Percentiles rank a stretch among this genome's conserved stretches.
Evolutionary conservation across 2,888 invertebrate species (phyloP).

Genomic region (Germaria angustata): DNA sequence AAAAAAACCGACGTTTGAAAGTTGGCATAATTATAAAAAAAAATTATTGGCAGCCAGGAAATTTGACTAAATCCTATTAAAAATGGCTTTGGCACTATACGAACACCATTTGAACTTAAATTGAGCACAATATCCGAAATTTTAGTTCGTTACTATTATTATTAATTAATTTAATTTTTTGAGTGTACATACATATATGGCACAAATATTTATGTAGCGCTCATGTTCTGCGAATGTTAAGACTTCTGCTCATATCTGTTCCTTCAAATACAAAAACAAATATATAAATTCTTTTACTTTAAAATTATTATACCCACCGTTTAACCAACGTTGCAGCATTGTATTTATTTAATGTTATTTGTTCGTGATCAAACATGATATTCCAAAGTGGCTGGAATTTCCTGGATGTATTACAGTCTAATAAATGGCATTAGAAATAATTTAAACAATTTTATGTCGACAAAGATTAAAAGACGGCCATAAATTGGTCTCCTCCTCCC

Average conservation of each 20-base stretch:
- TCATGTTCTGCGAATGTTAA: neutral
- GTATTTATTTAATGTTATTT: conserved; percentile 1
- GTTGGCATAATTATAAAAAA: too few species aligned
- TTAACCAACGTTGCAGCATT: neutral
- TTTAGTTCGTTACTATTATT: too few species aligned
- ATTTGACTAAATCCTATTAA: too few species aligned
- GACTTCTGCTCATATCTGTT: neutral
- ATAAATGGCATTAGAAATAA: neutral
- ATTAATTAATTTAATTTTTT: too few species aligned
- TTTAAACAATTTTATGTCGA: neutral
- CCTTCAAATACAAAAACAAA: neutral
- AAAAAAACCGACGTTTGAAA: too few species aligned
- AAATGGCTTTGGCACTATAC: too few species aligned
- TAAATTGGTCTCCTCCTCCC: neutral
- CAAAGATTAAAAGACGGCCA: neutral
- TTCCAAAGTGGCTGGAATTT: neutral
- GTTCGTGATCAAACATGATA: neutral
- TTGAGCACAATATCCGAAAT: too few species aligned
- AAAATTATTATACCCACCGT: neutral
- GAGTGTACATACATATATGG: too few species aligned
- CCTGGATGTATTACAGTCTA: neutral
- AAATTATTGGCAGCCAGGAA: too few species aligned
- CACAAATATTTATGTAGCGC: conserved; percentile 1
- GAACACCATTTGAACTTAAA: too few species aligned
- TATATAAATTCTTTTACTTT: neutral